Percentiles rank a stretch among this genome's conserved stretches.
phyloP scores from a whole-genome alignment of 1,140 invertebrate species.

The Aphis gossypii region DNA sequence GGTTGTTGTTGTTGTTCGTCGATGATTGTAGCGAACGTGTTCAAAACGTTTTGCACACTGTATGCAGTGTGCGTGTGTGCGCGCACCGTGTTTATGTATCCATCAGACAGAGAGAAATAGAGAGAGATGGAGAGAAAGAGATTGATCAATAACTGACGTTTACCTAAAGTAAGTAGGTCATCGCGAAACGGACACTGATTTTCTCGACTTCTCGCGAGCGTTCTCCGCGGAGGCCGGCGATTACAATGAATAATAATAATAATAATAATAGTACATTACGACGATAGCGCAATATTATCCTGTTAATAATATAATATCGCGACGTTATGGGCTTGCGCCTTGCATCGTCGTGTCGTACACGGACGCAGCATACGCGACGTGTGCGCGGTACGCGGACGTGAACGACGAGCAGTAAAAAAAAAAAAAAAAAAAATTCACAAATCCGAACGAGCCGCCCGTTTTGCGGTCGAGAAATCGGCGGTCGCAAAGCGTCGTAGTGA shows the following conservation, averaged over 20 bases:
- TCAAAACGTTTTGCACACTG: neutral
- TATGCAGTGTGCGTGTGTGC: neutral
- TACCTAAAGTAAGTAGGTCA: slow-evolving; percentile 52
- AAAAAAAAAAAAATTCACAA: neutral
- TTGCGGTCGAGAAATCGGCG: slow-evolving; percentile 32
- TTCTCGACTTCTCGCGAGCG: slow-evolving; percentile 28
- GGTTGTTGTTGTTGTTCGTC: neutral
- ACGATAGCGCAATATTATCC: neutral
- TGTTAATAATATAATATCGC: neutral
- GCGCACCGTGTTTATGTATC: neutral
- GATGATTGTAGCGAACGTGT: slow-evolving; percentile 11
- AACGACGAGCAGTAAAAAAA: neutral
- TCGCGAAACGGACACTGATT: slow-evolving; percentile 53
- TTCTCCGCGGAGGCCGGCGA: neutral
- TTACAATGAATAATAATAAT: neutral
- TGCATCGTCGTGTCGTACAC: neutral
- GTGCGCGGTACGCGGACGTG: neutral
- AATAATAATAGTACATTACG: neutral
- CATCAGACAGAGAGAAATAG: neutral
- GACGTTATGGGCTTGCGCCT: neutral
- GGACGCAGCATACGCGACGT: too few species aligned
- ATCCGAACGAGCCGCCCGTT: neutral
- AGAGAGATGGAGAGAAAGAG: slow-evolving; percentile 5
- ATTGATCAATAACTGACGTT: slow-evolving; percentile 54
- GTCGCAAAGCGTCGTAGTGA: neutral